Percentiles rank a stretch among this genome's conserved stretches.
Conservation (phyloP, 1,140 invertebrate species). For the Drosophila lini region DNA sequence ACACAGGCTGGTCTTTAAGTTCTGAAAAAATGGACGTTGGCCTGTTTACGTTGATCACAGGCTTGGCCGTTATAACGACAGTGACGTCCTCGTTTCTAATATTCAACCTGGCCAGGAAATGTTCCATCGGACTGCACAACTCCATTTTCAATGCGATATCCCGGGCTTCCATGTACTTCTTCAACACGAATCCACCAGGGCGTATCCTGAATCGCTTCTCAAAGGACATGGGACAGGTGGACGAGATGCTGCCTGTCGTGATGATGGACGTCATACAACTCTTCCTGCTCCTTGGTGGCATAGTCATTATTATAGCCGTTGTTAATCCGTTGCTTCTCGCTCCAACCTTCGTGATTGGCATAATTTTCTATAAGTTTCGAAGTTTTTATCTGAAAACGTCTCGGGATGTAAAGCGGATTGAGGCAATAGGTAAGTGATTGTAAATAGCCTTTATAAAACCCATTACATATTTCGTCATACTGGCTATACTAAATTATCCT, state of each 20-base stretch:
- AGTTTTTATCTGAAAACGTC: constrained; percentile 93
- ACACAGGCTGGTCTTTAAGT: constrained; percentile 52
- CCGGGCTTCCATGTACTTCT: constrained; percentile 91
- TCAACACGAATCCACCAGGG: constrained; percentile 91
- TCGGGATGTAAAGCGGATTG: constrained; percentile 93
- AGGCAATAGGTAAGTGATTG: constrained; percentile 91
- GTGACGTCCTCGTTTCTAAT: constrained; percentile 87
- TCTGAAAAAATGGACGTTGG: constrained; percentile 67
- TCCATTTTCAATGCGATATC: constrained; percentile 91
- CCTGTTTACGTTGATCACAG: constrained; percentile 86
- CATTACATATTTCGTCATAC: too few species aligned
- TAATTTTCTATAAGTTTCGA: constrained; percentile 90
- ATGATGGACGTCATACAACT: constrained; percentile 91
- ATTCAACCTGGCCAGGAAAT: constrained; percentile 89
- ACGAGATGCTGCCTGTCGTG: constrained; percentile 91
- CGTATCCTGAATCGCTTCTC: constrained; percentile 89
- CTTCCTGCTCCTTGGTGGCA: constrained; percentile 89
- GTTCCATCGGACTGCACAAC: constrained; percentile 90
- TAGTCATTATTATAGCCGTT: constrained; percentile 90
- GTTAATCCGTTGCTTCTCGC: constrained; percentile 91
- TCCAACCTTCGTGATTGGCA: constrained; percentile 88
- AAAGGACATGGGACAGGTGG: constrained; percentile 94
- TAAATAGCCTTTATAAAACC: too few species aligned
- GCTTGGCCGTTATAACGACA: constrained; percentile 86
- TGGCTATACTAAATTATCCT: too few species aligned